Percentiles rank a stretch among this genome's conserved stretches.
Evolutionary conservation across 53 echinoderm and acorn worm genomes (phyloP).

Genomic region (Zoroaster sp.): DNA sequence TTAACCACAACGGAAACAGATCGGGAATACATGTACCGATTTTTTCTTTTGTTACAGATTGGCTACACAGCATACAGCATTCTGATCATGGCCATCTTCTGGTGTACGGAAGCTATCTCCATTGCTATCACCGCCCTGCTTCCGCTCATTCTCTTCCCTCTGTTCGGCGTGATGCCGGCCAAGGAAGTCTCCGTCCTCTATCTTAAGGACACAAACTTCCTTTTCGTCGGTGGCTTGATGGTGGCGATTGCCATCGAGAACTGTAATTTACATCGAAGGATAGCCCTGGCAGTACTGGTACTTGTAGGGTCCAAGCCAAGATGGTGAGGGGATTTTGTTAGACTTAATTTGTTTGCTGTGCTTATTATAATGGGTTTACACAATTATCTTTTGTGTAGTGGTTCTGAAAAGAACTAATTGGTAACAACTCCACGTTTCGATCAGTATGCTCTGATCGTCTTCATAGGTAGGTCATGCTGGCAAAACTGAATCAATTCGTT

Average conservation of each 20-base stretch:
- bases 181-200: constrained; percentile 80
- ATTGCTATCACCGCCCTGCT: constrained; percentile 86
- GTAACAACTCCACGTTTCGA: too few species aligned
- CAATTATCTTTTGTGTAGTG: too few species aligned
- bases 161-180: constrained; percentile 82
- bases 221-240: constrained; percentile 86
- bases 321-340: too few species aligned
- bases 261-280: constrained; percentile 87
- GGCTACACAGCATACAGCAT: constrained; percentile 74
- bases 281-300: constrained; percentile 83
- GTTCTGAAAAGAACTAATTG: too few species aligned
- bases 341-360: too few species aligned
- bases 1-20: too few species aligned
- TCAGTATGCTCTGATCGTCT: too few species aligned
- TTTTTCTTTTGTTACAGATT: too few species aligned
- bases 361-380: too few species aligned
- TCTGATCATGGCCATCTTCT: constrained; percentile 88
- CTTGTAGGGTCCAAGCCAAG: constrained; percentile 78
- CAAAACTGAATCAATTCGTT: too few species aligned
- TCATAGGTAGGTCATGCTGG: too few species aligned
- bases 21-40: too few species aligned
- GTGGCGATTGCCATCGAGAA: constrained; percentile 91
- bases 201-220: constrained; percentile 82
- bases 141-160: constrained; percentile 89
- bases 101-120: constrained; percentile 92